Evolutionary conservation across 2,797 vertebrate species (phyloP).

Genomic region (Chrysocyon brachyurus): DNA sequence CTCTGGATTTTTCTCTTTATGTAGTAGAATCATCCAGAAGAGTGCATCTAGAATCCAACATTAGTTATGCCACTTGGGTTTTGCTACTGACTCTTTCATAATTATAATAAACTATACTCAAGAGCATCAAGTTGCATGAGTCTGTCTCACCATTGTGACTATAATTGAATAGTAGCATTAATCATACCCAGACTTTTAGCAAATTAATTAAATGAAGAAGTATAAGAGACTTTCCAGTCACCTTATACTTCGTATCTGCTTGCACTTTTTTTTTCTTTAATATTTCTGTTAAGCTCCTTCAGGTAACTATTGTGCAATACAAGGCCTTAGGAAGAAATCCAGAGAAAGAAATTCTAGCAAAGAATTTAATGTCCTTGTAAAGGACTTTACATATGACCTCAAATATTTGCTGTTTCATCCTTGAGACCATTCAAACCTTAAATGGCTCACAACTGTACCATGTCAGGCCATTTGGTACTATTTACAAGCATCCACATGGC

Average conservation of each 20-base stretch:
- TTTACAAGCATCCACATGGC: conserved; percentile 57
- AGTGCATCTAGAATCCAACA: neutral
- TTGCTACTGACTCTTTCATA: neutral
- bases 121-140: neutral
- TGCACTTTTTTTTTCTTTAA: neutral
- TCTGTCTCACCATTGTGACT: neutral
- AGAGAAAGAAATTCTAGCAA: conserved; percentile 46
- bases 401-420: conserved; percentile 50
- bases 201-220: conserved; percentile 12
- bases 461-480: conserved; percentile 69
- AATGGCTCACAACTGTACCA: neutral
- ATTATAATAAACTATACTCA: conserved; percentile 23
- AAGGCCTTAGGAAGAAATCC: neutral
- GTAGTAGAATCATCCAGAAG: neutral
- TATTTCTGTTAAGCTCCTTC: neutral
- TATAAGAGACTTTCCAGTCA: neutral
- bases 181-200: neutral
- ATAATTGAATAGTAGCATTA: neutral
- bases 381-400: neutral
- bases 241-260: neutral
- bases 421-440: neutral
- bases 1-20: neutral
- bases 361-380: conserved; percentile 25
- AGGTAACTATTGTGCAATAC: neutral
- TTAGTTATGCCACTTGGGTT: neutral